Evolutionary conservation across 2,113 vertebrate species (phyloP).

Genomic region (Callorhinus ursinus): DNA sequence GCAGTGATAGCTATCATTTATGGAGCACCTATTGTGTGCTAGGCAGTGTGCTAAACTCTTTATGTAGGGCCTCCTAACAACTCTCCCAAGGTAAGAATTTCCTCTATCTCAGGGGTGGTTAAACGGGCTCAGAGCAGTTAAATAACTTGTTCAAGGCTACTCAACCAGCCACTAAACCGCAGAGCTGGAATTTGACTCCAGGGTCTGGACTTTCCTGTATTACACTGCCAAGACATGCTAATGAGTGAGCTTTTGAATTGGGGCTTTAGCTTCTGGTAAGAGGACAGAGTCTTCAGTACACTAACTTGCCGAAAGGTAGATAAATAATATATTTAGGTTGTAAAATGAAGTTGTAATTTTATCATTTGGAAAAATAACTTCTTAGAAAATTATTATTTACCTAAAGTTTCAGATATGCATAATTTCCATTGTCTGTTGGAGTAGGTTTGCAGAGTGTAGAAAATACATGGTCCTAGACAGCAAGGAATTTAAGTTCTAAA

Average conservation of each 20-base stretch:
- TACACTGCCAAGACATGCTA: not conserved
- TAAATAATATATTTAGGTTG: conserved; percentile 33
- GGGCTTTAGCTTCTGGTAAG: conserved; percentile 33
- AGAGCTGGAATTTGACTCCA: conserved; percentile 18
- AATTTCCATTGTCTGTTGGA: not conserved
- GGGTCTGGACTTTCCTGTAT: not conserved
- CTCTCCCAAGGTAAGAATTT: conserved; percentile 1
- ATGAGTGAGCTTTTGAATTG: conserved; percentile 47
- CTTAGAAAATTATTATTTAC: not conserved
- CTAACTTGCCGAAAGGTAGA: conserved; percentile 12
- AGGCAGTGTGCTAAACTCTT: not conserved
- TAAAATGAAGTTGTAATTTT: conserved; percentile 60
- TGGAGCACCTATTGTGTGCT: not conserved
- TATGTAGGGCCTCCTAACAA: not conserved
- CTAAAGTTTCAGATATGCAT: not conserved
- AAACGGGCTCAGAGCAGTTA: conserved; percentile 11
- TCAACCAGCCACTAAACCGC: not conserved
- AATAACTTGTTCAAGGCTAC: not conserved
- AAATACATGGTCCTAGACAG: not conserved
- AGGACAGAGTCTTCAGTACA: conserved; percentile 2
- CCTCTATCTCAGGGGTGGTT: not conserved
- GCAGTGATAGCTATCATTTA: conserved; percentile 13
- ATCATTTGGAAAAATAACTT: conserved; percentile 41
- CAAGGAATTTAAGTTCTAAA: conserved; percentile 50
- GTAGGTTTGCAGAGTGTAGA: not conserved